phyloP scores from a whole-genome alignment of 2,113 vertebrate genomes.

The Laticauda colubrina region DNA sequence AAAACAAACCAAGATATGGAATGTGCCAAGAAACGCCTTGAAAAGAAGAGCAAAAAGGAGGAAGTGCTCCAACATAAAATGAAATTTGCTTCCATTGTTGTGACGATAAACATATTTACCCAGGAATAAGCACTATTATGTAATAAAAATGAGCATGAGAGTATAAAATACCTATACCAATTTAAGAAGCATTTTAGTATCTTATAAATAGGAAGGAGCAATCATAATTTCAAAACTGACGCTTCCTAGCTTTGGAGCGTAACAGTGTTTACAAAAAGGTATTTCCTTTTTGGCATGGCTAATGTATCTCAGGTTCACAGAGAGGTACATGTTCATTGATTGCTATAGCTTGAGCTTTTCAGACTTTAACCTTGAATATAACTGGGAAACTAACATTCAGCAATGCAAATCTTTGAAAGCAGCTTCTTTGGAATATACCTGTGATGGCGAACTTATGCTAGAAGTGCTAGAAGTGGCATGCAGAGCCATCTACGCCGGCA shows the following conservation, averaged over 20 bases:
- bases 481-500: too few species aligned
- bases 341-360: background rate
- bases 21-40: background rate
- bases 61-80: background rate
- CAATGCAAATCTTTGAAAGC: background rate
- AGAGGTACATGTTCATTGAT: background rate
- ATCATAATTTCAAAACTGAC: background rate
- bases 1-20: background rate
- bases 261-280: background rate
- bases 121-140: background rate
- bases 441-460: too few species aligned
- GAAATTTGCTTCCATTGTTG: background rate
- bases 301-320: background rate
- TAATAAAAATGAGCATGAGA: background rate
- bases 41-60: background rate
- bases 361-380: background rate
- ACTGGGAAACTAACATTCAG: background rate
- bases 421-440: background rate
- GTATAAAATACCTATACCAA: background rate
- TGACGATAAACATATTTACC: background rate
- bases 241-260: background rate
- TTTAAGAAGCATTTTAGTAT: background rate
- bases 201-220: background rate
- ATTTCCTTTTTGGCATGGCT: background rate
- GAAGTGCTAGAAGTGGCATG: too few species aligned